These are phyloP conservation scores for Drosophila bifasciata DNA, from an alignment of 1,140 invertebrate species.

Conservation along the genomic window DNA sequence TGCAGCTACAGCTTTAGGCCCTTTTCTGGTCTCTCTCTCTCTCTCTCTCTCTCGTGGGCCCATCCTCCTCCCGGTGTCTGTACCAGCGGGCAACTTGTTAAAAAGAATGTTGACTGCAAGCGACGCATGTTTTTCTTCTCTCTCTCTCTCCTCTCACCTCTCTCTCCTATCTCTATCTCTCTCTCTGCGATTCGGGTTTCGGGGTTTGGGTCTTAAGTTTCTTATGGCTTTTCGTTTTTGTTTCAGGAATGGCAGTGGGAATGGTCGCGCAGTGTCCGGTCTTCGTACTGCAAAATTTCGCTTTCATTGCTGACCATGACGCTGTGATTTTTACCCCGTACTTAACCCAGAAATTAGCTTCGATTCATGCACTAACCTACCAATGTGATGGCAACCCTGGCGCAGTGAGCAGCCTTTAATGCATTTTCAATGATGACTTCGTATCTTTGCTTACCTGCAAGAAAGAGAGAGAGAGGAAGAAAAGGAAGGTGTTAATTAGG, in stretches of 20 bases:
- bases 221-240: conserved; percentile 5
- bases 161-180: too few relatives aligned
- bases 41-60: conserved; percentile 13
- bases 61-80: conserved; percentile 5
- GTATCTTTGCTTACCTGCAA: conserved; percentile 7
- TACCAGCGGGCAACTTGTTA: conserved; percentile 73
- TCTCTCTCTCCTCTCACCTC: too few relatives aligned
- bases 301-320: conserved; percentile 75
- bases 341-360: conserved; percentile 79
- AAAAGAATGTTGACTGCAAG: conserved; percentile 77
- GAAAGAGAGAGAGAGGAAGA: not conserved
- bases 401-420: conserved; percentile 42
- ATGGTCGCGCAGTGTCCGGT: not conserved
- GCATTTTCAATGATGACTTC: conserved; percentile 46
- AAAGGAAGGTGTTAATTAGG: conserved; percentile 72
- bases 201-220: not conserved
- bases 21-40: conserved; percentile 49
- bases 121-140: conserved; percentile 67
- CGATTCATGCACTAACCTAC: conserved; percentile 3
- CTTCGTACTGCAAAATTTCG: conserved; percentile 53
- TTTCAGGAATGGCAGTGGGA: conserved; percentile 20
- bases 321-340: conserved; percentile 58
- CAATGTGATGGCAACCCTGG: conserved; percentile 35
- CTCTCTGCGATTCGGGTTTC: conserved; percentile 4
- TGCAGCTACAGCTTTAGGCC: conserved; percentile 24